These are phyloP conservation scores for Amphipyra tragopoginis DNA, from an alignment of 2,888 invertebrate genomes.

Conservation along the genomic window DNA sequence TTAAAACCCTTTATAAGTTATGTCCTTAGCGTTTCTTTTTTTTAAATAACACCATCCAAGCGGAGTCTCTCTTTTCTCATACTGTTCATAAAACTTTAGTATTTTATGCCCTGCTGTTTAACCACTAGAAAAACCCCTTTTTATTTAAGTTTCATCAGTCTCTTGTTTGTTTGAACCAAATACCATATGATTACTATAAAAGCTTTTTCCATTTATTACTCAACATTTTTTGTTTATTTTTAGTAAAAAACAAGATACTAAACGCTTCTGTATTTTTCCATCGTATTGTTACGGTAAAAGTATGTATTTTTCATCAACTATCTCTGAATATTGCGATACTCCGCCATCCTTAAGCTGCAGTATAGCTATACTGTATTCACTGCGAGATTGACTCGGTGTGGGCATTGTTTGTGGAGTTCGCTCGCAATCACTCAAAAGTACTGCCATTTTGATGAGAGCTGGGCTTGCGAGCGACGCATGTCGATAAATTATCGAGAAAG, in stretches of 20 bases:
- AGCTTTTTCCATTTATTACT: too few relatives aligned
- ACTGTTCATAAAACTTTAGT: too few relatives aligned
- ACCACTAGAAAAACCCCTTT: too few relatives aligned
- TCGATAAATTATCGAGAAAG: slow-evolving; percentile 46
- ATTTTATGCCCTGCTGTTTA: too few relatives aligned
- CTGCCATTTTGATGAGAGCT: slow-evolving; percentile 71
- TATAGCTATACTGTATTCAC: slow-evolving; percentile 67
- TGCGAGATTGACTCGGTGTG: slow-evolving; percentile 82
- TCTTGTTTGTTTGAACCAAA: too few relatives aligned
- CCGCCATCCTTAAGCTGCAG: slow-evolving; percentile 38
- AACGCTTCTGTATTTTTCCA: slow-evolving; percentile 4
- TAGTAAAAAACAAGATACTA: too few relatives aligned
- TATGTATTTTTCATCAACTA: slow-evolving; percentile 43
- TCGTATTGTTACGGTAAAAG: slow-evolving; percentile 22
- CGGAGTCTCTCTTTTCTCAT: too few relatives aligned
- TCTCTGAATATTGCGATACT: slow-evolving; percentile 41
- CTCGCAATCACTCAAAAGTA: slow-evolving; percentile 87
- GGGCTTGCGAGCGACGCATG: slow-evolving; percentile 32
- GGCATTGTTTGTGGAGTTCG: slow-evolving; percentile 84
- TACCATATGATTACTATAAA: too few relatives aligned
- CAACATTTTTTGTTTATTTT: too few relatives aligned
- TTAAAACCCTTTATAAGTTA: too few relatives aligned
- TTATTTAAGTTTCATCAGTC: too few relatives aligned
- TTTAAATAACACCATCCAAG: too few relatives aligned
- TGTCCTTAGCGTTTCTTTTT: neutral